Evolutionary conservation across 2,113 vertebrate species (phyloP), one percentile per base, ranked within the genome.

Genomic region (Pipa parva): DNA sequence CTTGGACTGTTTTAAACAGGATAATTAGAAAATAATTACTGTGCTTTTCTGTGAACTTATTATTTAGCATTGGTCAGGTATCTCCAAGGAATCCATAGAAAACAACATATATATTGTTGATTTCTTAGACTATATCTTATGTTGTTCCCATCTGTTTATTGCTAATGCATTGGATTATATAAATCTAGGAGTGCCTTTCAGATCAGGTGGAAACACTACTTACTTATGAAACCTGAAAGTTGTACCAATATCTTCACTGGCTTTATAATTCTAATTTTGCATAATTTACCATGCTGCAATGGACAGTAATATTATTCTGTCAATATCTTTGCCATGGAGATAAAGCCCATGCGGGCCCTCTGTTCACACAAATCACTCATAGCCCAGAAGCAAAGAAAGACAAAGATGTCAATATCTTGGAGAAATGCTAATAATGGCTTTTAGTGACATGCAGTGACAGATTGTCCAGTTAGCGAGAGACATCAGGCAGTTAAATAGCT

Each of bases 381-480:
- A 39, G 72, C 79, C 75, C 82, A 76, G 83, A 83, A 87, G 83
- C 42, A 74, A 83, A 81, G 78, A 87, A 85, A 85, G 89, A 85
- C 87, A 88, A 31, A 81, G 85, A 79, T 89, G 87, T 92, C 92
- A 91, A 92, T 95, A 94, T 85, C 79, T 78, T 83, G 84, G 81
- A 89, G 87, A 85, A 92, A 95, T 95, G 91, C 88, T 93, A 94
- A 95, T 94, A 72, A 78, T 81, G 82, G 79, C 84, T 81, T 82
- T 86, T 82, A 80, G 80, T 79, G 88, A 88, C 85, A 83, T 45
- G 76, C 21, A 27, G 82, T 92, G 91, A 94, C 91, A 92, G 85
- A 94, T 93, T 75, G 81, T 90, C 81, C 80, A 81, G 74, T 42
- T 13, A 72, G 73, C 81, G 78, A 82, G 29, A 28, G 29, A 59